Evolutionary conservation across 2,888 invertebrate genomes (phyloP).

Genomic region (Ophioninae sp.): DNA sequence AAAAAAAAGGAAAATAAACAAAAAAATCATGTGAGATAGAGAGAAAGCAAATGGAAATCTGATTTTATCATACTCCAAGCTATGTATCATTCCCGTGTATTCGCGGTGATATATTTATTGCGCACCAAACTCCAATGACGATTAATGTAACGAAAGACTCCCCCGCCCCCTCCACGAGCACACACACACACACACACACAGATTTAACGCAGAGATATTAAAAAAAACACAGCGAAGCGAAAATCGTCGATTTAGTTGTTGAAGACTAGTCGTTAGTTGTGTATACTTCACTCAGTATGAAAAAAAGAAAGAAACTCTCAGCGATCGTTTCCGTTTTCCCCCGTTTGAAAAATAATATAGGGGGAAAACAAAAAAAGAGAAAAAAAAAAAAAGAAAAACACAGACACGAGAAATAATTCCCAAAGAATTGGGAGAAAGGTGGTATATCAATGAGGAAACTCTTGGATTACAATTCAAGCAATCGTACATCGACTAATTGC

Average conservation of each 20-base stretch:
- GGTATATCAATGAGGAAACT: conserved; percentile 50
- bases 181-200: conserved; percentile 8
- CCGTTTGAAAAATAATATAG: conserved; percentile 19
- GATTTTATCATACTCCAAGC: conserved; percentile 60
- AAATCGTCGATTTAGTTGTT: conserved; percentile 56
- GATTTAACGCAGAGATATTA: conserved; percentile 32
- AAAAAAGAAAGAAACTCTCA: conserved; percentile 20
- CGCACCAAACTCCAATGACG: conserved; percentile 57
- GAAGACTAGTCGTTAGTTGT: conserved; percentile 49
- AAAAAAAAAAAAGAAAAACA: conserved; percentile 25
- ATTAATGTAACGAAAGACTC: conserved; percentile 50
- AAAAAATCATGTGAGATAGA: conserved; percentile 2
- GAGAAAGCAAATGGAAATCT: conserved; percentile 45
- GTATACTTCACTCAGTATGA: conserved; percentile 18
- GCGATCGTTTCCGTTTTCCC: conserved; percentile 18
- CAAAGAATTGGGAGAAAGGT: conserved; percentile 5
- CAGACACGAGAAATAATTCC: neutral
- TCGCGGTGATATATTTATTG: conserved; percentile 57
- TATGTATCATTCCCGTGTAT: conserved; percentile 54
- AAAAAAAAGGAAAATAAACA: neutral
- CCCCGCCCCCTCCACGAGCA: too few species aligned
- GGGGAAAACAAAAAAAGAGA: neutral
- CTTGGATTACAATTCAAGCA: conserved; percentile 61
- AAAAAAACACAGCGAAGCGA: conserved; percentile 24
- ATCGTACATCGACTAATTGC: conserved; percentile 62